Percentiles rank a stretch among this genome's conserved stretches.
phyloP scores from a whole-genome alignment of 2,113 vertebrate species.

The Nycticryphes semicollaris region DNA sequence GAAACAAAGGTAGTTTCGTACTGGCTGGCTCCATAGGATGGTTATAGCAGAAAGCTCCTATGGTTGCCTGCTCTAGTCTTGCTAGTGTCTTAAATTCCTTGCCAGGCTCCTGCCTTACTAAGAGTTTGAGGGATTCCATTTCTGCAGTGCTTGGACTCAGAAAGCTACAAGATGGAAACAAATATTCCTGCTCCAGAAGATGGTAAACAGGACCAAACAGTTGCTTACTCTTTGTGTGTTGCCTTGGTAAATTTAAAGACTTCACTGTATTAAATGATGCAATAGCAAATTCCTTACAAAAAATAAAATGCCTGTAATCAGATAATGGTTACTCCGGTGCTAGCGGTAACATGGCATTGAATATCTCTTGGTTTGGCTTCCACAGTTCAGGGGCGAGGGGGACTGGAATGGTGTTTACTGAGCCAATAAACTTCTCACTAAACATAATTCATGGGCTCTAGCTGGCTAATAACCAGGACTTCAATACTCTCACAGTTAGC shows the following conservation, averaged over 20 bases:
- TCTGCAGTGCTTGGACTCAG: not conserved
- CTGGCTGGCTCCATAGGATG: not conserved
- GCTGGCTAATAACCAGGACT: constrained; percentile 65
- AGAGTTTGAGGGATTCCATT: not conserved
- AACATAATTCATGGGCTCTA: constrained; percentile 67
- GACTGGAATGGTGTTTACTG: constrained; percentile 68
- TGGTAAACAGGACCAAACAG: constrained; percentile 17
- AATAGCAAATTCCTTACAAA: constrained; percentile 52
- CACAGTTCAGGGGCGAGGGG: constrained; percentile 36
- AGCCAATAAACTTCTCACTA: constrained; percentile 73
- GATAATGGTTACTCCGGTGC: constrained; percentile 47
- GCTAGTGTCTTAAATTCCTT: not conserved
- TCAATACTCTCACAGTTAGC: constrained; percentile 61
- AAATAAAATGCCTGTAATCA: constrained; percentile 50
- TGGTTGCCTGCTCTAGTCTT: not conserved
- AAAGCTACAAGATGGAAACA: not conserved
- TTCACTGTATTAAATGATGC: constrained; percentile 18
- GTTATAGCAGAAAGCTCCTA: not conserved
- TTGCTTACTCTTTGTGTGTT: constrained; percentile 6
- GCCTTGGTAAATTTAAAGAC: constrained; percentile 35
- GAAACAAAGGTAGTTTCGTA: not conserved
- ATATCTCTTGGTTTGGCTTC: constrained; percentile 53
- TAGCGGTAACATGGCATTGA: constrained; percentile 2
- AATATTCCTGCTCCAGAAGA: not conserved
- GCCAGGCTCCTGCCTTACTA: not conserved